phyloP scores from a whole-genome alignment of 2,113 vertebrate species.

The Oostethus manadensis region DNA sequence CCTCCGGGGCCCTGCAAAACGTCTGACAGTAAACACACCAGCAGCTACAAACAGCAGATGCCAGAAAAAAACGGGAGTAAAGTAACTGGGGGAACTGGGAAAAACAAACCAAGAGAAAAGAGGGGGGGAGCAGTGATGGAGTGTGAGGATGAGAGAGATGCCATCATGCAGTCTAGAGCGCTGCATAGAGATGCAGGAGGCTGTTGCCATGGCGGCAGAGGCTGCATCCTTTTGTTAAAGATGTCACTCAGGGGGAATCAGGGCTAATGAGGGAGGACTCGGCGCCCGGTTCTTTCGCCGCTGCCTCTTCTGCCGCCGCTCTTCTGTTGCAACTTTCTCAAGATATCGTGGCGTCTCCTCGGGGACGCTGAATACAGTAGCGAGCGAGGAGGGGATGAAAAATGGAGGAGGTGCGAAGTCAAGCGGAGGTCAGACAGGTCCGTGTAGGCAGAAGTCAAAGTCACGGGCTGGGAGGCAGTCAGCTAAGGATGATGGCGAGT shows the following conservation, averaged over 20 bases:
- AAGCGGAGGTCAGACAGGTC: constrained; percentile 36
- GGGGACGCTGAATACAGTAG: constrained; percentile 7
- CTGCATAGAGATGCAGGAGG: constrained; percentile 69
- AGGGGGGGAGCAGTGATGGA: constrained; percentile 31
- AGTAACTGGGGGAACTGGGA: not conserved
- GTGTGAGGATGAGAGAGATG: constrained; percentile 53
- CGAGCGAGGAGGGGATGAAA: constrained; percentile 26
- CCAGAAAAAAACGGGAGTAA: constrained; percentile 7
- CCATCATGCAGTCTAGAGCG: constrained; percentile 66
- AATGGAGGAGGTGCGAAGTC: constrained; percentile 41
- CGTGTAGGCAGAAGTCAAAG: constrained; percentile 49
- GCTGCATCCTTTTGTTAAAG: constrained; percentile 75
- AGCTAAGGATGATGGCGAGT: constrained; percentile 31
- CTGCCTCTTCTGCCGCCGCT: not conserved
- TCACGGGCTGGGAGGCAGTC: constrained; percentile 18
- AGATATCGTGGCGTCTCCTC: constrained; percentile 29
- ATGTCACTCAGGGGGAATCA: constrained; percentile 75
- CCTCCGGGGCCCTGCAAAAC: not conserved
- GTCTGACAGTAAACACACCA: constrained; percentile 1
- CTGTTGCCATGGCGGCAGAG: constrained; percentile 73
- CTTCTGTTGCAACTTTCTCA: not conserved
- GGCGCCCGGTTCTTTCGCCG: constrained; percentile 37
- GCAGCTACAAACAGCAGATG: not conserved
- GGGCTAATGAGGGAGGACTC: constrained; percentile 74
- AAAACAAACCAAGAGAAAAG: constrained; percentile 7